Evolutionary conservation across 1,140 invertebrate species (phyloP), one percentile per base, ranked within the genome.

Genomic region (Drosophila arizonae): DNA sequence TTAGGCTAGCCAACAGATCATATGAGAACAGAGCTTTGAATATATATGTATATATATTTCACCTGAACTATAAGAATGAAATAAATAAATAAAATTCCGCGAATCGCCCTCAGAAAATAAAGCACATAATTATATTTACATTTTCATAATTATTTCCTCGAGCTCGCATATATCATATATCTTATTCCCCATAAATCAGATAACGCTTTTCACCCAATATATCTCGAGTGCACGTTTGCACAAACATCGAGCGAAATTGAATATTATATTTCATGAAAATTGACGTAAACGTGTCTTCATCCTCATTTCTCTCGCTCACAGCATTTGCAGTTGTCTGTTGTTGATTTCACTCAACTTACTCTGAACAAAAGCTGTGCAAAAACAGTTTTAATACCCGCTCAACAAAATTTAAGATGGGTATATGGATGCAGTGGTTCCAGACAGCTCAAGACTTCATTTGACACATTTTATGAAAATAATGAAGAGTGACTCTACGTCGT

Each of bases 261-360:
- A 58, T 51, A 45, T 58, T 52, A 54, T 58, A 21, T 71, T 71
- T 71, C 62, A 28, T 17, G 15, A 33, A 26, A 50, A 71, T 26
- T 15, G 26, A 54, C 39, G 10, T 45, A 45, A 60, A 68, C 57
- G 58, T 36, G 57, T 58, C 56, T 46, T 46, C n/a, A 21, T 46
- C 17, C 43, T 39, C 36, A 39, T 39, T 39, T 39, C 36, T 39
- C 8, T 24, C 21, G 52, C 11, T 24, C 15, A 9, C n/a, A 46
- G 43, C 43, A 4, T 17, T 17, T 45, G 33, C 33, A 8, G 9
- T 36, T 36, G 8, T 36, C 33, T 30, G 28, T 30, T 30, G 28
- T 30, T 30, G 2, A 30, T 30, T 30, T 30, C 28, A 36, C 33
- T 36, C 33, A 36, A 36, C 33, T 36, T 6, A 30, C 8, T 11